phyloP scores from a whole-genome alignment of 2,797 vertebrate species.

The Ctenosaura bakeri region DNA sequence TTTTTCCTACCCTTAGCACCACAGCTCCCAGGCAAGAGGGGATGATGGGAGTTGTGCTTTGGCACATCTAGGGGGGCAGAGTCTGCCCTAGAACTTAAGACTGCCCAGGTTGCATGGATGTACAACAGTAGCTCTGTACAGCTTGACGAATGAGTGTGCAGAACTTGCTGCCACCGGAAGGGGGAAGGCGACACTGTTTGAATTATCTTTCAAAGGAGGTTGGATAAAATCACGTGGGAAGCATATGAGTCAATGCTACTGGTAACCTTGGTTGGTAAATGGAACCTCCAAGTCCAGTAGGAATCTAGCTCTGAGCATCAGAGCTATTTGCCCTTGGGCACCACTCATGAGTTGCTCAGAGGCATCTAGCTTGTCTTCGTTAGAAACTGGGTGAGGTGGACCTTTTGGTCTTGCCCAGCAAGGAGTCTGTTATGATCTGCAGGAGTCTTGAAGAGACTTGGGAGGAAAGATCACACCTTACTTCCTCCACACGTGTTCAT shows the following conservation, averaged over 20 bases:
- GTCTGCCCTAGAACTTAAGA: too few species aligned
- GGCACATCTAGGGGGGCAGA: too few species aligned
- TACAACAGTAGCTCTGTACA: background rate
- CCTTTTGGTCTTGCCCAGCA: background rate
- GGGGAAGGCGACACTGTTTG: background rate
- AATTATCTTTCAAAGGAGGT: background rate
- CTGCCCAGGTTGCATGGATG: too few species aligned
- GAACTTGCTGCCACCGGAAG: background rate
- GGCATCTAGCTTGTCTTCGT: background rate
- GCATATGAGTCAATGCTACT: background rate
- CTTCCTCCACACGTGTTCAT: too few species aligned
- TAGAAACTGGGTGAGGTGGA: background rate
- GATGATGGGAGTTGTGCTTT: too few species aligned
- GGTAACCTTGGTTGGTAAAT: background rate
- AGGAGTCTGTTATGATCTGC: background rate
- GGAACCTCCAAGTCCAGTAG: background rate
- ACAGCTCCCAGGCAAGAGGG: too few species aligned
- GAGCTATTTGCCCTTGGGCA: background rate
- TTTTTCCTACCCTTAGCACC: too few species aligned
- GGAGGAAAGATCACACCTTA: background rate
- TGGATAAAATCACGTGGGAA: background rate
- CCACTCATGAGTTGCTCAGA: too few species aligned
- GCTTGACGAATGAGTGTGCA: background rate
- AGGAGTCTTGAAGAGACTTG: background rate
- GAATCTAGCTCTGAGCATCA: background rate